These are phyloP conservation scores for Cariama cristata DNA, from an alignment of 2,113 vertebrate genomes.

Conservation along the genomic window DNA sequence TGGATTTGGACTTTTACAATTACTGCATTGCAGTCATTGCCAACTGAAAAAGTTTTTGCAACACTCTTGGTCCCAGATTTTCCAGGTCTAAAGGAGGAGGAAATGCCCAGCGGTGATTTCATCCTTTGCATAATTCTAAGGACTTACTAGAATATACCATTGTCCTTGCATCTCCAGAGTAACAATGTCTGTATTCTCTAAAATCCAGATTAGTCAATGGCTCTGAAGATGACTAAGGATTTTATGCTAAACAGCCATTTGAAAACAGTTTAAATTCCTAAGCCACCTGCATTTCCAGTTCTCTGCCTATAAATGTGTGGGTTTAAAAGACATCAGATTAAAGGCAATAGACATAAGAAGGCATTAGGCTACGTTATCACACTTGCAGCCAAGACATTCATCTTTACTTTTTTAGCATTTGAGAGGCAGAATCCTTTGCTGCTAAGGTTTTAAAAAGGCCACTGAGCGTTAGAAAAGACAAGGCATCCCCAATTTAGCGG, in stretches of 20 bases:
- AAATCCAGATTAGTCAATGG: background rate
- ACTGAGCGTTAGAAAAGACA: background rate
- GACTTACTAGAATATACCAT: background rate
- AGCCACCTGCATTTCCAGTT: conserved; percentile 22
- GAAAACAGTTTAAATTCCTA: conserved; percentile 18
- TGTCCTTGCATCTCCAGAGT: conserved; percentile 8
- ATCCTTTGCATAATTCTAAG: background rate
- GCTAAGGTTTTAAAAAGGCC: background rate
- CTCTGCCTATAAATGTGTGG: background rate
- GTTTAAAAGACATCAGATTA: background rate
- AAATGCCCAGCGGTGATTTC: conserved; percentile 4
- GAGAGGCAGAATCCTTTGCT: background rate
- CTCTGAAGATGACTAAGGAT: conserved; percentile 5
- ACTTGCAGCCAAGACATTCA: background rate
- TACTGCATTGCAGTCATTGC: background rate
- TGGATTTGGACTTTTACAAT: background rate
- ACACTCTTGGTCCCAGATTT: background rate
- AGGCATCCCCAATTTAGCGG: background rate
- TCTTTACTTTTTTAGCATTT: background rate
- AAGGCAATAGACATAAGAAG: background rate
- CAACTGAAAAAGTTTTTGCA: background rate
- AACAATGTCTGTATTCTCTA: conserved; percentile 24
- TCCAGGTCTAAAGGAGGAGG: background rate
- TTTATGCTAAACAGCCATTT: background rate
- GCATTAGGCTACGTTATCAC: background rate